Evolutionary conservation across 2,888 invertebrate species (phyloP).

Genomic region (Brachylomia viminalis): DNA sequence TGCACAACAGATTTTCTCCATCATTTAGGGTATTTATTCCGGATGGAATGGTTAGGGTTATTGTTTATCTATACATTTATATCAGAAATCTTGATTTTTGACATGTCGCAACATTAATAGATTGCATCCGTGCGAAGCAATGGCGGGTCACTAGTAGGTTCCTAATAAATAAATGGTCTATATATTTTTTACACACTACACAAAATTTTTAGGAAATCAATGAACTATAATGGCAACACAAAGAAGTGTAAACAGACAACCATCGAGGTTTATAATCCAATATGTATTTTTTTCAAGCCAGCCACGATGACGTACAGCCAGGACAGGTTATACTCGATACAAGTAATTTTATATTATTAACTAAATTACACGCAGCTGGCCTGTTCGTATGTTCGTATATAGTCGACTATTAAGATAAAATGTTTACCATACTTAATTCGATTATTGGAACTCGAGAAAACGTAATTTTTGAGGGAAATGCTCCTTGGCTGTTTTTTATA

Average conservation of each 20-base stretch:
- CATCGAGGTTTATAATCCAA: constrained; percentile 54
- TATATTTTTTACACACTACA: background rate
- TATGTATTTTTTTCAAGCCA: constrained; percentile 56
- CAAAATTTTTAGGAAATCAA: constrained; percentile 14
- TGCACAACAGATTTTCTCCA: too few relatives aligned
- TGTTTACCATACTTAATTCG: constrained; percentile 87
- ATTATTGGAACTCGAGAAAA: constrained; percentile 80
- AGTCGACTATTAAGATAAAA: constrained; percentile 81
- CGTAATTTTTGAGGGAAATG: constrained; percentile 63
- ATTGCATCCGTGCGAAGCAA: too few relatives aligned
- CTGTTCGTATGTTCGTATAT: constrained; percentile 72
- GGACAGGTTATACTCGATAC: constrained; percentile 78
- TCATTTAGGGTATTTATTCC: too few relatives aligned
- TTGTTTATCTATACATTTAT: too few relatives aligned
- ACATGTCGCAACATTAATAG: too few relatives aligned
- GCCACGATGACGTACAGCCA: constrained; percentile 66
- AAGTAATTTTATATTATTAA: constrained; percentile 86
- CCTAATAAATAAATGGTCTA: background rate
- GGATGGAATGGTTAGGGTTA: too few relatives aligned
- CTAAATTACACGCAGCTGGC: constrained; percentile 84
- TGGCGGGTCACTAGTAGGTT: too few relatives aligned
- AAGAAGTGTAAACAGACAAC: constrained; percentile 59
- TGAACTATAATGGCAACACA: constrained; percentile 35
- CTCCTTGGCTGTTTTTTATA: constrained; percentile 51
- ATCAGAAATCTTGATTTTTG: too few relatives aligned